Conservation (phyloP, 2,797 vertebrate species). For the Malacoraja senta region DNA sequence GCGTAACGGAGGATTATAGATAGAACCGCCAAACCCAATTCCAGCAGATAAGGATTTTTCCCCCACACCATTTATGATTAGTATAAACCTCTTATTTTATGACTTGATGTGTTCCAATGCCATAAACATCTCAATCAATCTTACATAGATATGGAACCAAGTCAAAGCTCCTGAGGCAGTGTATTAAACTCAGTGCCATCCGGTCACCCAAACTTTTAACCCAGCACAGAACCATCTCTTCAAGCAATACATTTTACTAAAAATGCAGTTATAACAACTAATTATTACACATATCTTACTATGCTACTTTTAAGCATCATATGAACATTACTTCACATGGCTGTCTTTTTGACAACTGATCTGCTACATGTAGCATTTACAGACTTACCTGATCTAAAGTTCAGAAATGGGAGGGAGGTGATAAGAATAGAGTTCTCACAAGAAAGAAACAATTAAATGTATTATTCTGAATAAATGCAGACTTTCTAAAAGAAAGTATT, state of each 20-base stretch:
- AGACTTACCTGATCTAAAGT: no score
- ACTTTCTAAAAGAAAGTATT: not conserved
- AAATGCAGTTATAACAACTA: not conserved
- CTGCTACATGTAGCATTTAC: no score
- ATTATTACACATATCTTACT: not conserved
- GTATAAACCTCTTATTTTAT: not conserved
- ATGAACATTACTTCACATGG: not conserved
- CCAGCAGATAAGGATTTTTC: not conserved
- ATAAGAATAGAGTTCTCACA: not conserved
- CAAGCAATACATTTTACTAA: not conserved
- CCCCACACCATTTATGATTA: not conserved
- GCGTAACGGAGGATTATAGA: no score
- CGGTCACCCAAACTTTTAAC: not conserved
- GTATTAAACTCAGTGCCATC: not conserved
- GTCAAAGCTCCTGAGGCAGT: not conserved
- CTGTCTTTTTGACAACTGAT: not conserved
- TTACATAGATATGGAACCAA: not conserved
- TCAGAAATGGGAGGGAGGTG: not conserved
- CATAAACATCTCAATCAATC: not conserved
- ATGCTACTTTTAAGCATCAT: not conserved
- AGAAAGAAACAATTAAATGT: not conserved
- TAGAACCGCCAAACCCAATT: not conserved
- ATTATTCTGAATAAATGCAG: not conserved
- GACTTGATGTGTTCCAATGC: not conserved
- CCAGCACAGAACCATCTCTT: not conserved